A percentile compares a stretch with the other conserved stretches of the same genome.
Conservation (phyloP, 2,888 invertebrate genomes). For the Zelleria hepariella region DNA sequence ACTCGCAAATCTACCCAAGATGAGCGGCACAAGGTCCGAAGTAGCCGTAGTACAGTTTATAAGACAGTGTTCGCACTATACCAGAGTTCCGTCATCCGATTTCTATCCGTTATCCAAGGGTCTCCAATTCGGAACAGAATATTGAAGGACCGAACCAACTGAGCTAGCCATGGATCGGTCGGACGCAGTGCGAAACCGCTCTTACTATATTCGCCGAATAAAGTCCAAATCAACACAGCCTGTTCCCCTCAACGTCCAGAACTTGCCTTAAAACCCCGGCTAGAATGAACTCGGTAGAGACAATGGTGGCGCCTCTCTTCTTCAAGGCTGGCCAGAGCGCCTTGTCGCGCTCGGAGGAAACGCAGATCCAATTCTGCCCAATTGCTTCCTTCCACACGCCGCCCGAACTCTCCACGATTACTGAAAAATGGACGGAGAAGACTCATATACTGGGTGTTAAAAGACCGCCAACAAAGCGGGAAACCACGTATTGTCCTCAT, state of each 20-base stretch:
- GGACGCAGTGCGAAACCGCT: too few relatives aligned
- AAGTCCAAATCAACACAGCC: constrained; percentile 9
- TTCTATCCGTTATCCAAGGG: too few relatives aligned
- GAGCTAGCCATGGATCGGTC: too few relatives aligned
- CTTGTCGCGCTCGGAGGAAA: constrained; percentile 32
- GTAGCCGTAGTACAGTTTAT: too few relatives aligned
- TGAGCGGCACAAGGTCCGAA: too few relatives aligned
- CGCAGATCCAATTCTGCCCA: constrained; percentile 38
- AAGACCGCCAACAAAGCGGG: not conserved
- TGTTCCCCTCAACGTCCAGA: constrained; percentile 28
- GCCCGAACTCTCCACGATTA: constrained; percentile 59
- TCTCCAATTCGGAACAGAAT: too few relatives aligned
- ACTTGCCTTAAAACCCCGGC: constrained; percentile 45
- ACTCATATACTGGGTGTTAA: not conserved
- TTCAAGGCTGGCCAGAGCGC: constrained; percentile 34
- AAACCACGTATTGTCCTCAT: too few relatives aligned
- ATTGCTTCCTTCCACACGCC: constrained; percentile 44
- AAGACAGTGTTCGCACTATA: too few relatives aligned
- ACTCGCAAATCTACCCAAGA: too few relatives aligned
- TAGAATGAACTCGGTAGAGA: constrained; percentile 45
- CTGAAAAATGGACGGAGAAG: constrained; percentile 24
- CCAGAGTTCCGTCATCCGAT: too few relatives aligned
- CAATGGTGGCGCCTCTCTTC: constrained; percentile 37
- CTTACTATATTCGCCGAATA: not conserved
- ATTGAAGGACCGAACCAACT: too few relatives aligned